Evolutionary conservation across 2,113 vertebrate species (phyloP).

Genomic region (Ahaetulla prasina): DNA sequence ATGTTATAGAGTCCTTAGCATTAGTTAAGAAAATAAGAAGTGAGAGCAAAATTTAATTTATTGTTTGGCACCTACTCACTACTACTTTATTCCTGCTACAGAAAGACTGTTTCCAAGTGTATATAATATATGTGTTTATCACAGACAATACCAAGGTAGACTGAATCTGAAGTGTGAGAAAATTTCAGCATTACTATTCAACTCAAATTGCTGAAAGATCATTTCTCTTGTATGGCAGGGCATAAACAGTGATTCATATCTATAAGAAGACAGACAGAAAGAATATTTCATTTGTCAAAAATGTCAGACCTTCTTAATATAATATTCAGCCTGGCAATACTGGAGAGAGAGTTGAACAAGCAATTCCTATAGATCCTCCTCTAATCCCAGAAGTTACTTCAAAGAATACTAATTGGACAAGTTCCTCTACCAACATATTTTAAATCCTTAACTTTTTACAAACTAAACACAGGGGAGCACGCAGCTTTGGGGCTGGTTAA

Average conservation of each 20-base stretch:
- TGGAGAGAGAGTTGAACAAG: neutral
- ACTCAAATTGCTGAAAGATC: constrained; percentile 49
- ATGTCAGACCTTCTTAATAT: constrained; percentile 9
- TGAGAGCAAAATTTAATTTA: neutral
- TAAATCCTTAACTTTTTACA: neutral
- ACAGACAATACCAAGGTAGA: constrained; percentile 44
- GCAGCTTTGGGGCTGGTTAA: neutral
- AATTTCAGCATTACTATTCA: constrained; percentile 56
- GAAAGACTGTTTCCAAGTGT: constrained; percentile 65
- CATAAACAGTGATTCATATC: constrained; percentile 49
- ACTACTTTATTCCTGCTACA: constrained; percentile 38
- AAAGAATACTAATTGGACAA: neutral
- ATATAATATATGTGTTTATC: constrained; percentile 17
- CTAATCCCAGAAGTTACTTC: neutral
- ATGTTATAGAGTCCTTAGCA: constrained; percentile 34
- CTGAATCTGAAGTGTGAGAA: constrained; percentile 36
- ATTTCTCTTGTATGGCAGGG: constrained; percentile 40
- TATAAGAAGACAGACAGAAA: neutral
- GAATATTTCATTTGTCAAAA: constrained; percentile 34
- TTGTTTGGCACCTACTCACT: constrained; percentile 29
- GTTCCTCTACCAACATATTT: neutral
- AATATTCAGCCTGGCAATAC: constrained; percentile 7
- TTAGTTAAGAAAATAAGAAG: constrained; percentile 34
- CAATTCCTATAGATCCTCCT: neutral
- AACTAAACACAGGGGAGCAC: neutral